Evolutionary conservation across 2,113 vertebrate genomes (phyloP).

Genomic region (Peromyscus maniculatus): DNA sequence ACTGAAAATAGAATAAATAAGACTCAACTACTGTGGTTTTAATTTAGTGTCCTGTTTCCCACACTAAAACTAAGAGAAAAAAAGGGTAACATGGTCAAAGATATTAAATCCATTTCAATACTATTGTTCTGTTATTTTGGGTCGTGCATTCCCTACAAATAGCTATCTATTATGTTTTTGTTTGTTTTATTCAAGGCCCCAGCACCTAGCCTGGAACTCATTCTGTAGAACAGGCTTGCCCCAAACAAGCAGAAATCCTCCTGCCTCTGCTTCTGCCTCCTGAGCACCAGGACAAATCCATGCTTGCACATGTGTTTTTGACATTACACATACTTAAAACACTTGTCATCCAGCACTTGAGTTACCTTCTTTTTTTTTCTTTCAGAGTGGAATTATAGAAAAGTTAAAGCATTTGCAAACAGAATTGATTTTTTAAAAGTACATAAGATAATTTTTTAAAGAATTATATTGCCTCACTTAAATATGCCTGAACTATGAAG

Average conservation of each 20-base stretch:
- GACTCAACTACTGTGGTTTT: conserved; percentile 3
- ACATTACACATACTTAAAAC: background rate
- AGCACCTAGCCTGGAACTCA: background rate
- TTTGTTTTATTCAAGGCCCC: background rate
- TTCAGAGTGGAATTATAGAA: background rate
- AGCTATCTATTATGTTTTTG: background rate
- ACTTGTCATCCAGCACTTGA: background rate
- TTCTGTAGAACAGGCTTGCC: background rate
- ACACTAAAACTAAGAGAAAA: background rate
- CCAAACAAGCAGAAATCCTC: background rate
- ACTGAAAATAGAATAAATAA: conserved; percentile 50
- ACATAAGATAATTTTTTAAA: conserved; percentile 19
- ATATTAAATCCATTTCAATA: conserved; percentile 35
- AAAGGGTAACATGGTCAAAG: background rate
- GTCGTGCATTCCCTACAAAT: background rate
- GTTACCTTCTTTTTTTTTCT: background rate
- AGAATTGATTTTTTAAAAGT: background rate
- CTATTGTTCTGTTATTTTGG: conserved; percentile 37
- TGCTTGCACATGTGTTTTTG: background rate
- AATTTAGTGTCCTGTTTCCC: conserved; percentile 13
- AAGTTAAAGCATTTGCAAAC: conserved; percentile 33
- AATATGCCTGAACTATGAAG: conserved; percentile 32
- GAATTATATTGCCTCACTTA: conserved; percentile 44
- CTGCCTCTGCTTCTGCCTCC: background rate
- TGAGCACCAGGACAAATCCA: background rate